These are phyloP conservation scores for Epinephelus lanceolatus DNA, from an alignment of 2,113 vertebrate species.

Conservation along the genomic window DNA sequence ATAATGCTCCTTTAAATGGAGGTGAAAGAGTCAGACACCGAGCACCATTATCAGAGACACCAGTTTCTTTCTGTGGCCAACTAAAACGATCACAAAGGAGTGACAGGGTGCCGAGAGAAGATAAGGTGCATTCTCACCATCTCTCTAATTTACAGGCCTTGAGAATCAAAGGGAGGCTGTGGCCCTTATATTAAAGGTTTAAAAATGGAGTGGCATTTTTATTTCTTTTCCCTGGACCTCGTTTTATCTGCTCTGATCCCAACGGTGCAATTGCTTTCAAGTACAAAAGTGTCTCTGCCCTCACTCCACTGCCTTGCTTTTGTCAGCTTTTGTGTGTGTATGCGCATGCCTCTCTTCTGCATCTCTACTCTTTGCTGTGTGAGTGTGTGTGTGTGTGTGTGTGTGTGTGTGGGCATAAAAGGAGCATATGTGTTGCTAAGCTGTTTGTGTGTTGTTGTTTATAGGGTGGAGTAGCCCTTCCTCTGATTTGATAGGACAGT, in stretches of 20 bases:
- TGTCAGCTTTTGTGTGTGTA: slow-evolving; percentile 10
- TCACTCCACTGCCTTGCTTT: slow-evolving; percentile 36
- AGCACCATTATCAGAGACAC: slow-evolving; percentile 64
- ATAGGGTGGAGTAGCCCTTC: slow-evolving; percentile 2
- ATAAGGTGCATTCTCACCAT: slow-evolving; percentile 75
- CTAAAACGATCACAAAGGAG: slow-evolving; percentile 65
- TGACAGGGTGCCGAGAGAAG: slow-evolving; percentile 64
- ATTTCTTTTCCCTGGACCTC: slow-evolving; percentile 53
- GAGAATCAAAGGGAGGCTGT: slow-evolving; percentile 55
- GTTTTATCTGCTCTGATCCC: slow-evolving; percentile 68
- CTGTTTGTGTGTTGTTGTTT: slow-evolving; percentile 35
- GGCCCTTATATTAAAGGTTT: slow-evolving; percentile 70
- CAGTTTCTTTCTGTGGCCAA: slow-evolving; percentile 58
- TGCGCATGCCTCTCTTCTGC: too few species aligned
- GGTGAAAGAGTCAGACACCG: slow-evolving; percentile 63
- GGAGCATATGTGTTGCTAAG: background rate
- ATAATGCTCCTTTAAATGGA: slow-evolving; percentile 54
- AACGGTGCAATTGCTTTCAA: slow-evolving; percentile 58
- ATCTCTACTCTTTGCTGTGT: background rate
- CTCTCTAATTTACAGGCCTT: slow-evolving; percentile 69
- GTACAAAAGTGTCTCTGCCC: slow-evolving; percentile 50
- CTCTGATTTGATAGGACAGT: slow-evolving; percentile 23
- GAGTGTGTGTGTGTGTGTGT: background rate
- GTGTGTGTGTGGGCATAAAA: background rate
- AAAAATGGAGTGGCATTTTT: slow-evolving; percentile 68